Percentiles rank a stretch among this genome's conserved stretches.
Conservation (phyloP, 2,888 invertebrate species). For the Cephus rjabovi region DNA sequence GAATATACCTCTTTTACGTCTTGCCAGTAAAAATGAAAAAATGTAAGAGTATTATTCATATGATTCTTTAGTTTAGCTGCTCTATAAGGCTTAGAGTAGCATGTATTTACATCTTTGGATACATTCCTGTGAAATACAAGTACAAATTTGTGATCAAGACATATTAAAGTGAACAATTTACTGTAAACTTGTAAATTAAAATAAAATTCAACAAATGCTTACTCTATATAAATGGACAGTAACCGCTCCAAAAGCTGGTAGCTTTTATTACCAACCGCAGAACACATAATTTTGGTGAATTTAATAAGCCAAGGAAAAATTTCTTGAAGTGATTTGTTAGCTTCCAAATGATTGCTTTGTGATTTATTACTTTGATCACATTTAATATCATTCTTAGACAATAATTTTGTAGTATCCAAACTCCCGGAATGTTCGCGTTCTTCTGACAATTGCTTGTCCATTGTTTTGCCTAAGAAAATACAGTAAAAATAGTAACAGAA, state of each 20-base stretch:
- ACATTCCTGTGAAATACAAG: constrained; percentile 49
- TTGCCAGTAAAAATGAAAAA: constrained; percentile 62
- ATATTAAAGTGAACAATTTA: background rate
- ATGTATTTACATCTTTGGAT: constrained; percentile 45
- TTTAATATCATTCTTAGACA: background rate
- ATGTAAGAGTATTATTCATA: constrained; percentile 56
- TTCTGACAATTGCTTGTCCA: background rate
- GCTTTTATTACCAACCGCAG: constrained; percentile 43
- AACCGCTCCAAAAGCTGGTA: constrained; percentile 40
- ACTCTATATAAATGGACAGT: constrained; percentile 49
- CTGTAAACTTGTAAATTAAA: background rate
- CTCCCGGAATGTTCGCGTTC: background rate
- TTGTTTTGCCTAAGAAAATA: background rate
- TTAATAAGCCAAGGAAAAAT: constrained; percentile 46
- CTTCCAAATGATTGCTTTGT: constrained; percentile 1
- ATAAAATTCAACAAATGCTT: constrained; percentile 17
- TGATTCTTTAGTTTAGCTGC: constrained; percentile 56
- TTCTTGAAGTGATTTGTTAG: constrained; percentile 27
- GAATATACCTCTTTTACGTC: constrained; percentile 60
- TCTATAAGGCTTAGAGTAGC: constrained; percentile 46
- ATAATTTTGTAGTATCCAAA: background rate
- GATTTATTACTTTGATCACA: background rate
- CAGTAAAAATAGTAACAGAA: background rate
- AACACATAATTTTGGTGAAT: constrained; percentile 41
- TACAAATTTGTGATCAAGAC: background rate